Conservation (phyloP, 2,797 vertebrate genomes). For the Urocyon cinereoargenteus region DNA sequence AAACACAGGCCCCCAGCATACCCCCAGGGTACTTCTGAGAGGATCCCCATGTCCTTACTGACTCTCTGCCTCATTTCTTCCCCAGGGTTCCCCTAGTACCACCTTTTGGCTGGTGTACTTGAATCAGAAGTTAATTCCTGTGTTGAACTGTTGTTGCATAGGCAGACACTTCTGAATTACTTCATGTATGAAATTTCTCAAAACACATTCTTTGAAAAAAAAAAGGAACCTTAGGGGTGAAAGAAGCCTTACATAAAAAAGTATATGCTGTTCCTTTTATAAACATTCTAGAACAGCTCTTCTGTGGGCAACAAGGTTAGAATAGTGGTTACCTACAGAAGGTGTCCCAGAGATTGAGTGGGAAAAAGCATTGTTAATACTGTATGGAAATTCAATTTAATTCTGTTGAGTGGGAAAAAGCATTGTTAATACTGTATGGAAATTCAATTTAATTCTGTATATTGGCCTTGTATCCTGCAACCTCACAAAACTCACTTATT, state of each 20-base stretch:
- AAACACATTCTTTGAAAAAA: background rate
- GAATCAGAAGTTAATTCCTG: conserved; percentile 22
- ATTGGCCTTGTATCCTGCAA: background rate
- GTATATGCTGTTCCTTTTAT: background rate
- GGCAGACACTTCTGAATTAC: conserved; percentile 15
- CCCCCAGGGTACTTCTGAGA: background rate
- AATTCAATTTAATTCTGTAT: conserved; percentile 38
- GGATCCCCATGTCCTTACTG: background rate
- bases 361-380: background rate
- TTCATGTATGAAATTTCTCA: background rate
- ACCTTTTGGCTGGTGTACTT: conserved; percentile 34
- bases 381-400: conserved; percentile 53
- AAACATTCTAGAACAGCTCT: conserved; percentile 26
- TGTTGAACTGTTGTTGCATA: background rate
- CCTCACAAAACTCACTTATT: background rate
- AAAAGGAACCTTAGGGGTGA: background rate
- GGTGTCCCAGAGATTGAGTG: background rate
- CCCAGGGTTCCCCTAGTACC: background rate
- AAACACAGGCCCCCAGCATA: background rate
- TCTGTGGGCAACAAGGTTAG: background rate
- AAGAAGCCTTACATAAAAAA: conserved; percentile 42
- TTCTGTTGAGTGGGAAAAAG: background rate
- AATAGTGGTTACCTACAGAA: background rate
- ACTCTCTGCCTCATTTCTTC: conserved; percentile 6
- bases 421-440: conserved; percentile 43